Evolutionary conservation across 2,797 vertebrate species (phyloP).

Genomic region (Gambusia yucatana): DNA sequence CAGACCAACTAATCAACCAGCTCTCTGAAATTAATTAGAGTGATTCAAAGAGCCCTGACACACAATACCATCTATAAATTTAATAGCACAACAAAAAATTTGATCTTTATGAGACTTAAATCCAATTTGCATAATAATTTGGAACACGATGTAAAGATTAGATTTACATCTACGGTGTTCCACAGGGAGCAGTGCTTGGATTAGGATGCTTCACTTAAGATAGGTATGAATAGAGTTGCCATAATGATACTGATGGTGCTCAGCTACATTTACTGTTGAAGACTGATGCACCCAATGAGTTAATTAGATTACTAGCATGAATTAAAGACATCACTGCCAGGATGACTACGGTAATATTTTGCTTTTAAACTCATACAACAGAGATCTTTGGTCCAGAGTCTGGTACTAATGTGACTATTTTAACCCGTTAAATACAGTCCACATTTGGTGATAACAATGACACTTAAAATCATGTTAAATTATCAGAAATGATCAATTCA

Average conservation of each 20-base stretch:
- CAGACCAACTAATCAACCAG: too few relatives aligned
- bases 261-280: not conserved
- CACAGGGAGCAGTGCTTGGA: not conserved
- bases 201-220: not conserved
- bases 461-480: too few relatives aligned
- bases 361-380: not conserved
- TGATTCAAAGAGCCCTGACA: too few relatives aligned
- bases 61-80: too few relatives aligned
- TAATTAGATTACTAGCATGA: not conserved
- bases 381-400: not conserved
- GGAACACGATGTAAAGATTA: not conserved
- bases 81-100: too few relatives aligned
- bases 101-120: too few relatives aligned
- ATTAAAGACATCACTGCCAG: not conserved
- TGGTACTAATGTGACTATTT: not conserved
- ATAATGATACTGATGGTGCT: not conserved
- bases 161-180: not conserved
- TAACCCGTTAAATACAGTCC: too few relatives aligned
- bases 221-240: not conserved
- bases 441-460: too few relatives aligned
- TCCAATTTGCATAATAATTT: too few relatives aligned
- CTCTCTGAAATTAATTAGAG: too few relatives aligned
- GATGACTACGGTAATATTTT: not conserved
- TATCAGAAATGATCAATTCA: not conserved
- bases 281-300: not conserved